Evolutionary conservation across 1,140 invertebrate species (phyloP), one percentile per base, ranked within the genome.

Genomic region (Leptestheria dahalacensis): DNA sequence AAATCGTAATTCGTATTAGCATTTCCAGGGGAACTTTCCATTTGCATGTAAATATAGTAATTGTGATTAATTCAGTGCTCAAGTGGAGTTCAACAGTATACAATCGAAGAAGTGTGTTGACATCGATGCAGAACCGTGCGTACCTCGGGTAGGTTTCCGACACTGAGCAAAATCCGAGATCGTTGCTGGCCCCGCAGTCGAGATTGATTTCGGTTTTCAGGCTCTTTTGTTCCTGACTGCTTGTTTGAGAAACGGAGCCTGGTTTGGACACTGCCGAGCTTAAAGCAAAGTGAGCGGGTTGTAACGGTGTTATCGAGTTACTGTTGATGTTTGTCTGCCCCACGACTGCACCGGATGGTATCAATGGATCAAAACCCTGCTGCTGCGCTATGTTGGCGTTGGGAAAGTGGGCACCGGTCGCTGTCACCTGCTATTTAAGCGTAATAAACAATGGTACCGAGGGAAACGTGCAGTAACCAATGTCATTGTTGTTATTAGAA

Each of bases 111-210:
- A 48, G 21, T 48, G 48, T 6, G 48, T 48, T 48, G 4, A 48
- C 48, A 2, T 9, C n/a, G 21, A 3, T 48, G 9, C 48, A 48
- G n/a, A n/a, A n/a, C 18, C 28, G 18, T 0, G 57, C 55, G 62
- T 63, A 66, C 66, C 29, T 65, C n/a, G 66, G 66, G 48, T 66
- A 66, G 25, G 62, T 64, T 15, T 65, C 62, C 10, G 58, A 55
- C 4, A 62, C 41, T n/a, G 65, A 63, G 24, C 66, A 66, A 60
- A 62, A 66, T 11, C 66, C 66, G 6, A 66, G 24, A 46, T 66
- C 66, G 53, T 64, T 62, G 46, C 64, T 64, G 11, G 59, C 58
- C 25, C 61, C 59, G 53, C 66, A 66, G 50, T 66, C 65, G 26
- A 66, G 46, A 26, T 26, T 29, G 25, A 12, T 26, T 25, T 54